Conservation (phyloP, 2,113 vertebrate genomes). For the Aegypius monachus region DNA sequence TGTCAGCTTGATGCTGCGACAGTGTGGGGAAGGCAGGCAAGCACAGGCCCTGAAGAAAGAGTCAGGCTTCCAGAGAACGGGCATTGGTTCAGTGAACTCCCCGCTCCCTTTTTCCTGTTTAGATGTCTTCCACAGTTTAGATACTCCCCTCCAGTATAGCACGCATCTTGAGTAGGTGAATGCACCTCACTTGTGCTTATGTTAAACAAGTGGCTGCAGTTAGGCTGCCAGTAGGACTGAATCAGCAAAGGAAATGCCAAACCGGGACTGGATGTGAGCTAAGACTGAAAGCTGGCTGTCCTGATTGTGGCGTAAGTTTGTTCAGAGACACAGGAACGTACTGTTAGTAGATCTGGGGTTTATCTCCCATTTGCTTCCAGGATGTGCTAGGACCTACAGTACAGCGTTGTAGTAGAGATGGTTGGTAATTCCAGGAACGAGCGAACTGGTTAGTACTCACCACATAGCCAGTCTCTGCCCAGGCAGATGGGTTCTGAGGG, state of each 20-base stretch:
- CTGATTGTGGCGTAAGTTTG: rapidly evolving
- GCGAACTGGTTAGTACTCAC: neutral
- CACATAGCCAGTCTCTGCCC: neutral
- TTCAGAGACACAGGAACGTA: neutral
- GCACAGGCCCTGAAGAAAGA: neutral
- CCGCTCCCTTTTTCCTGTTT: neutral
- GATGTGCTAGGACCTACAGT: neutral
- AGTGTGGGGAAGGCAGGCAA: neutral
- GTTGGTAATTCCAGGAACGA: neutral
- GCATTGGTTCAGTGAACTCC: neutral
- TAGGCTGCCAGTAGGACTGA: neutral
- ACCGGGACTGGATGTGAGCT: rapidly evolving
- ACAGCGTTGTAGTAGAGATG: rapidly evolving
- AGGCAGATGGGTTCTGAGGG: neutral
- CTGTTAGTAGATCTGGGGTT: neutral
- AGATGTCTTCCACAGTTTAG: neutral
- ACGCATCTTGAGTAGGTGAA: rapidly evolving
- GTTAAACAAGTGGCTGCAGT: neutral
- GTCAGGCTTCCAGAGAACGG: neutral
- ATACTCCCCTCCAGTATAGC: neutral
- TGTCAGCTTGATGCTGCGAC: neutral
- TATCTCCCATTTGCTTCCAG: neutral
- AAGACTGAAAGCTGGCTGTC: neutral
- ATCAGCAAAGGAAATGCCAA: neutral
- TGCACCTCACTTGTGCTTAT: rapidly evolving